phyloP scores from a whole-genome alignment of 2,113 vertebrate genomes.

The Menura novaehollandiae region DNA sequence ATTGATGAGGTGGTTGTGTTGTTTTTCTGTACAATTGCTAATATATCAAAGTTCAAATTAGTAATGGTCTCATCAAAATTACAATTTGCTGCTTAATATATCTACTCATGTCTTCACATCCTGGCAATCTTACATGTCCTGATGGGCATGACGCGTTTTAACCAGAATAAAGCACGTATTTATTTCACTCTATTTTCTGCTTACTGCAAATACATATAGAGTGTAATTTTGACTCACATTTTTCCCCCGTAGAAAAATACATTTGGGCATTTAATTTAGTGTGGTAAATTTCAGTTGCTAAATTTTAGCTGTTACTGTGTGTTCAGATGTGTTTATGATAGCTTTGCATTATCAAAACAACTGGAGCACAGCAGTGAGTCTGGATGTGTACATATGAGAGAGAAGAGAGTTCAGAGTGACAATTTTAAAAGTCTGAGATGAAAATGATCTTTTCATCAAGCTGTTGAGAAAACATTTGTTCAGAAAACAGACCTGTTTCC shows the following conservation, averaged over 20 bases:
- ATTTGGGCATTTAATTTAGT: background rate
- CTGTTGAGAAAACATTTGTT: background rate
- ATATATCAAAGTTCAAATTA: background rate
- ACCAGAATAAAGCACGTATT: background rate
- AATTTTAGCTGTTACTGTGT: background rate
- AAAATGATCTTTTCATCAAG: background rate
- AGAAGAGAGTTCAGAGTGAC: background rate
- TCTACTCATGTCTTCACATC: background rate
- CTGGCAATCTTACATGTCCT: background rate
- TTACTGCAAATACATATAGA: background rate
- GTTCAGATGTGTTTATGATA: background rate
- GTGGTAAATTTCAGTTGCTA: background rate
- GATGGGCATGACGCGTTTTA: background rate
- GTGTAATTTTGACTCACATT: background rate
- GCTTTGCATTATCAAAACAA: constrained; percentile 1
- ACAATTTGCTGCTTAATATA: background rate
- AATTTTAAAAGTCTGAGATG: background rate
- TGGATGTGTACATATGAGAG: background rate
- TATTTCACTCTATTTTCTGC: background rate
- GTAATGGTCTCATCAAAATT: background rate
- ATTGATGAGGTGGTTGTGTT: background rate
- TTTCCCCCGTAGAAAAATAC: background rate
- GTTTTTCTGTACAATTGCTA: background rate
- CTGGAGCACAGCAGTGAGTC: background rate
- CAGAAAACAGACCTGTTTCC: background rate